Evolutionary conservation across 2,888 invertebrate genomes (phyloP), one percentile per base, ranked within the genome.

Genomic region (Erebia palarica): DNA sequence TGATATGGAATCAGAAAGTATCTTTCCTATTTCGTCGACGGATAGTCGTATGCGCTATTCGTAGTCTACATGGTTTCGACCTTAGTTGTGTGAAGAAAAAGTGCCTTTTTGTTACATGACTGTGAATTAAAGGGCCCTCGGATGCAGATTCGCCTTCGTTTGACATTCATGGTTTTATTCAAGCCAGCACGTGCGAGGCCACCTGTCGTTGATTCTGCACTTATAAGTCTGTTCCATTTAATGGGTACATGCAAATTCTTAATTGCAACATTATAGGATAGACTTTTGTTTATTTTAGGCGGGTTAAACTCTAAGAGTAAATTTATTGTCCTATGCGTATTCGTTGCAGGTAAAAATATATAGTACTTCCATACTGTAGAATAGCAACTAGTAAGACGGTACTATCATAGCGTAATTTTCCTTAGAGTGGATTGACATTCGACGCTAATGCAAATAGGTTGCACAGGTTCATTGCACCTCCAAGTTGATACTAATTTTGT

Each of bases 1-100:
- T 92, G 92, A 92, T 91, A 92, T 89, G 87, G 92, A 92, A 92
- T 92, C 93, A 91, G 87, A 92, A 90, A 90, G 91, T 91, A 92
- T 92, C 92, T 92, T 82, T 74, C 61, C 73, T 78, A 77, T 73
- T 69, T 76, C 74, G 72, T 65, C 65, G 64, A 66, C 74, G 82
- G 82, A 91, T 84, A 77, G 86, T 73, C 84, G 49, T 86, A 90
- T 82, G 84, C 75, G 77, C 49, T 69, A 57, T 65, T 16, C n/a
- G 60, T 68, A 74, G 75, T 76, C 72, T 77, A 72, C 2, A 80
- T n/a, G 81, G 85, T 83, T 76, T 85, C 78, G 72, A 75, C 84
- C 82, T 80, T 89, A 82, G 65, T 71, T 53, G 70, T 76, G 79
- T 80, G 75, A 9, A 16, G 61, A 49, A 76, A 88, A 81, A 82